Base-by-base conservation (phyloP, 2,113 vertebrate species). In the Haplotaxodon microlepis region DNA sequence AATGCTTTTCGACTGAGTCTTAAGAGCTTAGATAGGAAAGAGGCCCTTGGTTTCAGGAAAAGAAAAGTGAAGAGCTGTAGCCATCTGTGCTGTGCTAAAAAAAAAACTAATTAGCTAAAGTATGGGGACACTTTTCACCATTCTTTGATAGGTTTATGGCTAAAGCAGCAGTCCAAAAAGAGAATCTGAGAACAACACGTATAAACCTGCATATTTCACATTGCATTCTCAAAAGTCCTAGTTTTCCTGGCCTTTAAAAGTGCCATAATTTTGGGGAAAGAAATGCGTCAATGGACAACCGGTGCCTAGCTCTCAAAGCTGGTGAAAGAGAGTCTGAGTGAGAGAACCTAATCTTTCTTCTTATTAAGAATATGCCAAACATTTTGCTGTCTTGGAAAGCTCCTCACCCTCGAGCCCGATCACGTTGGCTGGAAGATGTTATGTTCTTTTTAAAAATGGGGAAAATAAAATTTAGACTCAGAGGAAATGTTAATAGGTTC, bases 21-120 rank as follows among this genome's bases (percentile, higher is more conserved):
- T 93, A 87, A 71, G 87, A 86, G 84, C 91, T 90, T 76, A 82
- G 89, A 90, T 91, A 86, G 92, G 73, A 93, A 90, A 89, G 81
- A 92, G 89, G 61, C 51, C 80, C 84, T 92, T 81, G 9, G 81
- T 42, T 86, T 82, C 57, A 89, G 86, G 82, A 90, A 84, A 45
- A 40, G 27, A 38, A 59, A 87, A 73, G 21, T 12, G 82, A 83
- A 81, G 54, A 24, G 47, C 27, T 40, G 10, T 5, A 38, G 9
- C 17, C 16, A 54, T 78, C 34, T 12, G 17, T 13, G 3, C 29
- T 61, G 57, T 3, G n/a, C 19, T 81, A 78, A 53, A 45, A 9
- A 21, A 21, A 45, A 82, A 69, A 8, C 17, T 45, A 38, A 36
- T 7, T 7, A 13, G 17, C 19, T 34, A 12, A 47, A 76, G 13